Conservation (phyloP, 2,888 invertebrate species). For the Orchestes rusci region DNA sequence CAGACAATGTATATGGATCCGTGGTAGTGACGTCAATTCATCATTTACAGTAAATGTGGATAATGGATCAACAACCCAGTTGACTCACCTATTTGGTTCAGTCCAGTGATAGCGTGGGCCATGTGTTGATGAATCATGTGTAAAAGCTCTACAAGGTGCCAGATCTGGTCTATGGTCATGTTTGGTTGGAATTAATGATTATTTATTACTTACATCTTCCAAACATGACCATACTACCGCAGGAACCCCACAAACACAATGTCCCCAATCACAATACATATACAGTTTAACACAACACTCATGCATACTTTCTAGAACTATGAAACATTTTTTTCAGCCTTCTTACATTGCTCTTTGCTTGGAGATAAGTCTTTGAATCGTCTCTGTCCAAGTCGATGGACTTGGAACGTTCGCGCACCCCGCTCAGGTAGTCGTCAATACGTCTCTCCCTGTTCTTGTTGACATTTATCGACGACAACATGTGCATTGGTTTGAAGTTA, state of each 20-base stretch:
- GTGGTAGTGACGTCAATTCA: no score
- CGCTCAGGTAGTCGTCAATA: conserved; percentile 36
- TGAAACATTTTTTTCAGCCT: conserved; percentile 34
- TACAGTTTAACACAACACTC: conserved; percentile 20
- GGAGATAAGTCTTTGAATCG: conserved; percentile 30
- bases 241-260: neutral
- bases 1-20: no score
- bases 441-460: conserved; percentile 36
- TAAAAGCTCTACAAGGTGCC: no score
- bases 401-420: conserved; percentile 29
- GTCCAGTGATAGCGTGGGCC: no score
- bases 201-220: conserved; percentile 13
- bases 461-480: conserved; percentile 55
- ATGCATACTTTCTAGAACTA: conserved; percentile 34
- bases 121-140: no score
- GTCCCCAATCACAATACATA: conserved; percentile 9
- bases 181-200: neutral
- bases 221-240: conserved; percentile 13
- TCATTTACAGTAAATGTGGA: no score
- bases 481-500: conserved; percentile 69
- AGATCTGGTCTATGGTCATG: no score
- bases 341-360: conserved; percentile 36
- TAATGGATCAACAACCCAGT: no score
- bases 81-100: no score
- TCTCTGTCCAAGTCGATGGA: conserved; percentile 24